Evolutionary conservation across 2,797 vertebrate species (phyloP).

Genomic region (Malurus splendens): DNA sequence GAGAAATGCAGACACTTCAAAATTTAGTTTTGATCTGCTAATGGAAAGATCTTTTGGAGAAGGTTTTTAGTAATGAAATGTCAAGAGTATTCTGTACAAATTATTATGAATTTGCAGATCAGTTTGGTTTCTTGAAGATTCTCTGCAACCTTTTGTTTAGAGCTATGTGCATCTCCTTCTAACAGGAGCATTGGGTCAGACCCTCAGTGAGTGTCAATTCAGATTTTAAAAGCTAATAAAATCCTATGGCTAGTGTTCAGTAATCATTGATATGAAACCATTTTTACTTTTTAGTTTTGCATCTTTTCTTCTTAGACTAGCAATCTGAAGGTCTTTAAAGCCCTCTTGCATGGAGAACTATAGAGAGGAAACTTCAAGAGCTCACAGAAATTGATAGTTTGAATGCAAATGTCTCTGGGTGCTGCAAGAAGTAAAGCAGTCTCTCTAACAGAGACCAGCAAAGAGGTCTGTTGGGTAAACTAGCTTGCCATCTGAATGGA

Average conservation of each 20-base stretch:
- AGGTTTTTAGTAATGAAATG: neutral
- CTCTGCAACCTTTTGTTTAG: neutral
- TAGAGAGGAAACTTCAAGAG: neutral
- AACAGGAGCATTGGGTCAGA: neutral
- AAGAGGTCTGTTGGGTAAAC: neutral
- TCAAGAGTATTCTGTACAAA: neutral
- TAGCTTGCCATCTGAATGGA: neutral
- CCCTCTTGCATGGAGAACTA: neutral
- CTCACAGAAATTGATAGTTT: neutral
- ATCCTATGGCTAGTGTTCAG: neutral
- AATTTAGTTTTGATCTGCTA: neutral
- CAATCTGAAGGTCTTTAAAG: neutral
- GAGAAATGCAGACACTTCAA: neutral
- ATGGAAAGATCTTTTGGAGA: neutral
- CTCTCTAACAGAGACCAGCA: neutral
- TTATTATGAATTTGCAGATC: neutral
- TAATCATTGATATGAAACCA: neutral
- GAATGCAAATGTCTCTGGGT: neutral
- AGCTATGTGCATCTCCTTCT: neutral
- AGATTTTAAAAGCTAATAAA: neutral
- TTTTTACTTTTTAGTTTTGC: neutral
- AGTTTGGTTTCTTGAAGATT: neutral
- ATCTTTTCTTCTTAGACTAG: neutral
- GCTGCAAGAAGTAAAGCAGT: neutral
- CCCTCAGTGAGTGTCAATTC: neutral